Percentiles rank a stretch among this genome's conserved stretches.
phyloP scores from a whole-genome alignment of 2,888 invertebrate genomes.

The Anthophora plumipes region DNA sequence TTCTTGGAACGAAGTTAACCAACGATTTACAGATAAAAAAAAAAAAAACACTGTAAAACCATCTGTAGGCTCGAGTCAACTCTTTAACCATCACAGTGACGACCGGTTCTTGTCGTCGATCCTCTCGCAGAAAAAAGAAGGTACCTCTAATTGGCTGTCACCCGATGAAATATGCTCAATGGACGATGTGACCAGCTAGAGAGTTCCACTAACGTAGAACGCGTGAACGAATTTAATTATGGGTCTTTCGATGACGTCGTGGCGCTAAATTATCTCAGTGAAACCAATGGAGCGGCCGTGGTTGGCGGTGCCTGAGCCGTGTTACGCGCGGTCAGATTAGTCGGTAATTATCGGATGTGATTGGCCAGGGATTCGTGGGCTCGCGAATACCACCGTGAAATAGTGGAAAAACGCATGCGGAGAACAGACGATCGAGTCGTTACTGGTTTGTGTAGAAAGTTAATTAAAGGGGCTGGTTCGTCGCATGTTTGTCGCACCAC shows the following conservation, averaged over 20 bases:
- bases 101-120: neutral
- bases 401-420: conserved; percentile 2
- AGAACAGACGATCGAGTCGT: neutral
- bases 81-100: neutral
- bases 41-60: no score
- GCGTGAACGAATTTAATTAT: conserved; percentile 51
- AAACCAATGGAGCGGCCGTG: conserved; percentile 13
- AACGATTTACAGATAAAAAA: no score
- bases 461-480: conserved; percentile 48
- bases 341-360: conserved; percentile 51
- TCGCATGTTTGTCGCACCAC: no score
- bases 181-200: neutral
- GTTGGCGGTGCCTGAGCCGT: neutral
- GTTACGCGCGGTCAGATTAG: conserved; percentile 45
- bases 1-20: no score
- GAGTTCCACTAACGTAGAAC: conserved; percentile 8
- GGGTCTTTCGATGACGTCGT: conserved; percentile 39
- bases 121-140: no score
- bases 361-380: conserved; percentile 35
- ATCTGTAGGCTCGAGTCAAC: no score
- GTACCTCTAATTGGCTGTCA: conserved; percentile 8
- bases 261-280: conserved; percentile 40
- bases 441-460: conserved; percentile 15
- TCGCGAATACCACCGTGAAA: neutral
- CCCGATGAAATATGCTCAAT: neutral